Base-by-base conservation (phyloP, 2,113 vertebrate species). In the Lipophrys pholis region DNA sequence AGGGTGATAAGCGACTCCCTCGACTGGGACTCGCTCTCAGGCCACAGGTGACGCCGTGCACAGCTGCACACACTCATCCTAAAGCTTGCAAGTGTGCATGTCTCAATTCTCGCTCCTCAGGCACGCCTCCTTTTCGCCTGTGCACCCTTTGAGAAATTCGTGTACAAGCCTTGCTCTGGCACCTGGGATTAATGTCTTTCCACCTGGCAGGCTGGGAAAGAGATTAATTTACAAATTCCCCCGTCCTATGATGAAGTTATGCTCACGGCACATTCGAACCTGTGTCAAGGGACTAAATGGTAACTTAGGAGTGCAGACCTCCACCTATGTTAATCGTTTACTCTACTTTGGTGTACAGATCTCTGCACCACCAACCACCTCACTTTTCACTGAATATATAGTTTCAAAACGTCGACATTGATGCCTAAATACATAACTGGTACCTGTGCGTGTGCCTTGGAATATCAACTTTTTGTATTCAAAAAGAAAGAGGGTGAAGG, bases 1-100 rank as follows among this genome's bases (percentile, higher is more conserved):
- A 2, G 30, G 8, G 45, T 76, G 82, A 80, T 83, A 81, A 76
- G 69, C 38, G 56, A 66, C 84, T 80, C 69, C 69, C 54, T 42
- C 39, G 54, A 69, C 59, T 16, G 21, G 72, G 42, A 55, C 54
- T 75, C 65, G 12, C 16, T 11, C 41, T 41, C 16, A 7, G 45
- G 54, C 62, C 77, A 76, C 57, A 84, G 76, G 76, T 83, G 70
- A 76, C 51, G 43, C 49, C 17, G 53, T 35, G 64, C 36, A 40
- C 49, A 50, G 7, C n/a, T 52, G 42, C 49, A 53, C 54, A 61
- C 67, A 65, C 67, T 49, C 51, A 57, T 38, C 53, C 58, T 64
- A 36, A 59, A 60, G 43, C 5, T 30, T 14, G 11, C 45, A n/a
- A 1, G 40, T 46, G 72, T 40, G 36, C 6, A 38, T 21, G 50